phyloP scores from a whole-genome alignment of 2,797 vertebrate species.

The Alfaro cultratus region DNA sequence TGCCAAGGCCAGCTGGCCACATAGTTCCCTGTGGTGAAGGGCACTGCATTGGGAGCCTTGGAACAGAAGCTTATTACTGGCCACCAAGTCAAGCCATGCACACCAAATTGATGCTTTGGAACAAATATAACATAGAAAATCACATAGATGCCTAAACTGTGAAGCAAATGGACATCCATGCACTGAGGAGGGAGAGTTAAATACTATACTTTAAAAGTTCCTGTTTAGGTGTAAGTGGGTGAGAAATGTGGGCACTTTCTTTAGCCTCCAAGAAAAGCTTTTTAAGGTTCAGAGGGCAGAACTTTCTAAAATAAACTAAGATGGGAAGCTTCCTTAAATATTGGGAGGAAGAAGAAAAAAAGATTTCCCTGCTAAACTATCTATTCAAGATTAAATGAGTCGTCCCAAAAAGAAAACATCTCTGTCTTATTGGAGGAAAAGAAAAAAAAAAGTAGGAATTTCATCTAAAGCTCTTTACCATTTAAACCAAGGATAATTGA shows the following conservation, averaged over 20 bases:
- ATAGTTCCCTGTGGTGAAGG: constrained; percentile 69
- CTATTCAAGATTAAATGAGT: not conserved
- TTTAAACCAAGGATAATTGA: constrained; percentile 44
- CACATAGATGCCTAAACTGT: constrained; percentile 72
- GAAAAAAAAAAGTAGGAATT: not conserved
- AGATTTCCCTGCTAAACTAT: constrained; percentile 5
- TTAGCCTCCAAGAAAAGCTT: constrained; percentile 53
- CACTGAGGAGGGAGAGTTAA: constrained; percentile 29
- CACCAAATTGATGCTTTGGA: constrained; percentile 76
- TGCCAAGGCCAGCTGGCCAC: constrained; percentile 60
- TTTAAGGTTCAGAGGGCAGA: constrained; percentile 39
- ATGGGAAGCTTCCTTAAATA: constrained; percentile 2
- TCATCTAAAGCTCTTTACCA: constrained; percentile 36
- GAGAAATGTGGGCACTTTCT: constrained; percentile 64
- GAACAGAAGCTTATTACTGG: constrained; percentile 81
- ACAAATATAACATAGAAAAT: constrained; percentile 80
- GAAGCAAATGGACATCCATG: constrained; percentile 62
- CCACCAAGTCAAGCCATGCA: constrained; percentile 71
- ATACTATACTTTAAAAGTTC: constrained; percentile 70
- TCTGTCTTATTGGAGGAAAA: constrained; percentile 4
- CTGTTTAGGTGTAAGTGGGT: constrained; percentile 76
- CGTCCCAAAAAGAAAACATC: constrained; percentile 4
- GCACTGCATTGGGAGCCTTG: constrained; percentile 64
- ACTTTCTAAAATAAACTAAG: constrained; percentile 24
- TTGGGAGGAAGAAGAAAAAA: constrained; percentile 1